Base-by-base conservation (phyloP, 1,140 invertebrate genomes). In the Bacillus rossius region DNA sequence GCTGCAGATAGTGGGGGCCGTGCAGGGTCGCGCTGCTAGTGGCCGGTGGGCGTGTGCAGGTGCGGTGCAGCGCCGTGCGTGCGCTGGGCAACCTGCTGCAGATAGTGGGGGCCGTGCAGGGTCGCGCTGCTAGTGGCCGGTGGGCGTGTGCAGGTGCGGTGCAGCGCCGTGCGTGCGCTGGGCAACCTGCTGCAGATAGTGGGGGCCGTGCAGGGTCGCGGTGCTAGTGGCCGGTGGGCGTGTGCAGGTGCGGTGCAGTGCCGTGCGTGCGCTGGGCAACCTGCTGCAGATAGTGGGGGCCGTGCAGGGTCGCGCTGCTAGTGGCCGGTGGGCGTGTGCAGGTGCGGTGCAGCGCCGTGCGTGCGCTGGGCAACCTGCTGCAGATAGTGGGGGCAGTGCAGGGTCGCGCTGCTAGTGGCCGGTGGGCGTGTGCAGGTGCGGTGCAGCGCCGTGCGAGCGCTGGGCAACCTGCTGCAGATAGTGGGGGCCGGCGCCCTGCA, bases 321-420 rank as follows among this genome's bases (percentile, higher is more conserved):
- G n/a, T n/a, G n/a, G n/a, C n/a, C n/a, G n/a, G n/a, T n/a, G n/a
- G n/a, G n/a, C n/a, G n/a, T n/a, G n/a, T 57, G 56, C 73, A 78
- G 64, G 74, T 91, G 0, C 87, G 85, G 73, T 86, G 85, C 65
- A 93, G 91, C 74, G 84, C 82, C 7, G 87, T 90, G 1, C 80
- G 92, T 43, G 84, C 88, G 5, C 70, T 94, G 14, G 92, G 92
- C 3, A 92, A 89, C 70, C 77, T 93, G 38, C 70, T 94, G 53
- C 76, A 84, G 26, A 75, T 90, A 47, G 75, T 88, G 49, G 76
- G 79, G 1, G 69, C 75, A 14, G 74, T n/a, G n/a, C n/a, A n/a
- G n/a, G n/a, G n/a, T n/a, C n/a, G n/a, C n/a, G n/a, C n/a, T n/a
- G n/a, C n/a, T n/a, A n/a, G n/a, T n/a, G n/a, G n/a, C n/a, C n/a